A percentile compares a stretch with the other conserved stretches of the same genome.
These are phyloP conservation scores for Pogonognathellus flavescens DNA, from an alignment of 1,140 invertebrate species.

Conservation along the genomic window DNA sequence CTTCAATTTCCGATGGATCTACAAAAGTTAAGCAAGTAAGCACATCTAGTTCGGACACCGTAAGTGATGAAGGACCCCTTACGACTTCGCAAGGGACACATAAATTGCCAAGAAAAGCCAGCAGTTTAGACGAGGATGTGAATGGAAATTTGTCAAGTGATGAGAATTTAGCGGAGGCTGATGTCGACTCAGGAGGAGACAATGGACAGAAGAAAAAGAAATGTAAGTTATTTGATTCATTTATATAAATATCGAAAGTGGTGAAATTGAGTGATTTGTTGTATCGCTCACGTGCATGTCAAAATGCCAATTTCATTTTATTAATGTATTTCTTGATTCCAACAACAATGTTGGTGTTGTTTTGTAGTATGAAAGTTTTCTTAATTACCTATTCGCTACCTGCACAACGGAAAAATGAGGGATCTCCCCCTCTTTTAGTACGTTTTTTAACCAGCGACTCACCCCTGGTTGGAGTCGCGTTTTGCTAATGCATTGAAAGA, in stretches of 20 bases:
- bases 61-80: conserved; percentile 24
- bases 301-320: background rate
- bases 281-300: background rate
- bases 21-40: conserved; percentile 5
- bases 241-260: background rate
- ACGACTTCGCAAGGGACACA: background rate
- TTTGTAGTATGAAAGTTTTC: background rate
- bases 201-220: conserved; percentile 36
- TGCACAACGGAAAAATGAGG: too few relatives aligned
- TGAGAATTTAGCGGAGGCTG: conserved; percentile 46
- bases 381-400: too few relatives aligned
- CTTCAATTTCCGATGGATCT: conserved; percentile 46
- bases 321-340: background rate
- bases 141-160: conserved; percentile 52
- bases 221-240: conserved; percentile 4
- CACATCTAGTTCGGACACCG: conserved; percentile 33
- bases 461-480: too few relatives aligned
- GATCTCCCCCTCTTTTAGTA: too few relatives aligned
- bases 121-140: conserved; percentile 20
- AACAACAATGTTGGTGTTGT: too few relatives aligned
- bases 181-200: conserved; percentile 15
- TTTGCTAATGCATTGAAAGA: too few relatives aligned
- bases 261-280: background rate
- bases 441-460: too few relatives aligned
- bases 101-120: conserved; percentile 7